A percentile compares a stretch with the other conserved stretches of the same genome.
phyloP scores from a whole-genome alignment of 2,113 vertebrate genomes.

The Odontesthes bonariensis region DNA sequence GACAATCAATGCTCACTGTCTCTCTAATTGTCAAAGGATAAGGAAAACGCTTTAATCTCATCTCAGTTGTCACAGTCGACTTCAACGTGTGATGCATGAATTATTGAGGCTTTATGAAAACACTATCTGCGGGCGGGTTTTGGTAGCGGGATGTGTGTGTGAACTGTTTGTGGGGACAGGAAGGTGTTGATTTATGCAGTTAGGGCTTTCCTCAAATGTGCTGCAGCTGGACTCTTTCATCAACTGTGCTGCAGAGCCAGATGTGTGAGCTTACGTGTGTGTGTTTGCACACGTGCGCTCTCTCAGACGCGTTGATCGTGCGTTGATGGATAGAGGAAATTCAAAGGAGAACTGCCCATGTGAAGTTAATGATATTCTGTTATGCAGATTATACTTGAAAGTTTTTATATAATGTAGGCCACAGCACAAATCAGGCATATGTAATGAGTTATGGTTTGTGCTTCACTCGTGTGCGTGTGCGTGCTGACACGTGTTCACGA shows the following conservation, averaged over 20 bases:
- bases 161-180: background rate
- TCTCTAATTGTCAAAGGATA: slow-evolving; percentile 18
- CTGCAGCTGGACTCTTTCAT: slow-evolving; percentile 43
- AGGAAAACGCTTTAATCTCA: slow-evolving; percentile 31
- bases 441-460: background rate
- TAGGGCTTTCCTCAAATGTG: slow-evolving; percentile 19
- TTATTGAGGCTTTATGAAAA: slow-evolving; percentile 23
- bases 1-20: slow-evolving; percentile 27
- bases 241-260: slow-evolving; percentile 26
- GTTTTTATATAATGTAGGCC: background rate
- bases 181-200: slow-evolving; percentile 37
- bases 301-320: slow-evolving; percentile 8
- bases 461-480: background rate
- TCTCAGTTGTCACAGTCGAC: slow-evolving; percentile 33
- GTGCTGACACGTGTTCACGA: background rate
- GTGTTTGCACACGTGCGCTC: background rate
- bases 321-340: background rate
- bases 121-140: background rate
- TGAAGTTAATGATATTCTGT: background rate
- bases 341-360: background rate
- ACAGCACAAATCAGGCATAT: background rate
- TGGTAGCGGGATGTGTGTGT: background rate
- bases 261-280: slow-evolving; percentile 6
- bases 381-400: background rate
- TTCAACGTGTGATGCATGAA: slow-evolving; percentile 40